Base-by-base conservation (phyloP, 2,888 invertebrate genomes). In the Latheticus oryzae region DNA sequence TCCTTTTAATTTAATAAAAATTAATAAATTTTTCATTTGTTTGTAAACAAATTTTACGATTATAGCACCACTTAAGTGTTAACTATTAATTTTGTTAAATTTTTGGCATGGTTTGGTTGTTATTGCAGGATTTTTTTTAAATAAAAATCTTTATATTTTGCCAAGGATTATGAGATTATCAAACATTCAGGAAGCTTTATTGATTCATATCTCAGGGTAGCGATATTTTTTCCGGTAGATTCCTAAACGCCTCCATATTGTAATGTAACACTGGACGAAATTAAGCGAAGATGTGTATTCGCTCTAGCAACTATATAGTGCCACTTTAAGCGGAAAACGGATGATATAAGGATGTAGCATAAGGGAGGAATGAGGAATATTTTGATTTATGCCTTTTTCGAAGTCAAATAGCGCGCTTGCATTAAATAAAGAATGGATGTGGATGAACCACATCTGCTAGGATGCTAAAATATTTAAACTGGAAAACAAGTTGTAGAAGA, bases 31-130 rank as follows among this genome's bases (percentile, higher is more conserved):
- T n/a, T 38, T 40, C 24, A 15, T 28, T 1, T 42, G 42, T 42
- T 42, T 42, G 42, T 42, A 42, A 42, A 42, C 42, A 42, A 5
- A 28, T 42, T 42, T 42, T 42, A 42, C 16, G 42, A 17, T 42
- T 42, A 28, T 42, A 17, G 42, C 26, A 42, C 28, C 42, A 28
- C 42, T 42, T 28, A 28, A 15, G 5, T 15, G 24, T 42, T 35
- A 8, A 35, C 16, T 35, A 17, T 17, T 35, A 32, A 45, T 45
- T 45, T 45, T 19, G 9, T 28, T 32, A 45, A 45, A 30, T 45
- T 32, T 45, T 45, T 45, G 32, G 32, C 45, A 32, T 19, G 9
- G 28, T 4, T 15, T 12, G 33, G 15, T 13, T 8, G 15, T 33
- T 33, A 15, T 13, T 33, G 15, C 13, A 33, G 8, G 13, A 13